Percentiles rank a stretch among this genome's conserved stretches.
These are phyloP conservation scores for Chlorodrepanis virens DNA, from an alignment of 2,113 vertebrate species.

Conservation along the genomic window DNA sequence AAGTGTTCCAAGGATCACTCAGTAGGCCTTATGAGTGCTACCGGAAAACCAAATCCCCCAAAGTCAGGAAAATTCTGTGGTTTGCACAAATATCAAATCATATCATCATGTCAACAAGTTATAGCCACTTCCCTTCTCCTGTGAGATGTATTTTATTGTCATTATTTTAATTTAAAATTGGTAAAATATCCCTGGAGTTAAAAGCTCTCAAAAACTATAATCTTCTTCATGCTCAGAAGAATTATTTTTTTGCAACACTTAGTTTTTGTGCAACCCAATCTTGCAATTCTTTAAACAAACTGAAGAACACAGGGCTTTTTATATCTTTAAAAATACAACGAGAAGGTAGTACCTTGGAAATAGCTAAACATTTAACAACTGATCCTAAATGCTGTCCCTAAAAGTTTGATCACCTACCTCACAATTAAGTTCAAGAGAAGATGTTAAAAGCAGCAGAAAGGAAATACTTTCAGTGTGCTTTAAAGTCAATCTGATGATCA, in stretches of 20 bases:
- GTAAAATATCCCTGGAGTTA: not conserved
- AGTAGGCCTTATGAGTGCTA: not conserved
- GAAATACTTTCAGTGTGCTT: not conserved
- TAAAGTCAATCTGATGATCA: not conserved
- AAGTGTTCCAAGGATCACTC: not conserved
- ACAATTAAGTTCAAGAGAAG: not conserved
- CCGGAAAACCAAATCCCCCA: rapidly evolving
- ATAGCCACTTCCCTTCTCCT: not conserved
- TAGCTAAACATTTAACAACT: not conserved
- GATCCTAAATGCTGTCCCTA: not conserved
- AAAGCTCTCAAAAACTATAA: not conserved
- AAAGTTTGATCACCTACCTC: not conserved
- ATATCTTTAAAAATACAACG: not conserved
- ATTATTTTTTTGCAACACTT: not conserved
- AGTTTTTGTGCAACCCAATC: not conserved
- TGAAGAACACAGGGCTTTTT: not conserved
- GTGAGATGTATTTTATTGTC: not conserved
- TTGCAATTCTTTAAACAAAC: not conserved
- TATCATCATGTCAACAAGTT: not conserved
- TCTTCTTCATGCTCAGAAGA: not conserved
- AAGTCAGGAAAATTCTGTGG: not conserved
- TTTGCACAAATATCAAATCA: not conserved
- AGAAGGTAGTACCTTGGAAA: not conserved
- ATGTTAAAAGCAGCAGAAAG: not conserved
- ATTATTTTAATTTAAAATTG: not conserved